Evolutionary conservation across 2,113 vertebrate genomes (phyloP).

Genomic region (Pangasianodon hypophthalmus): DNA sequence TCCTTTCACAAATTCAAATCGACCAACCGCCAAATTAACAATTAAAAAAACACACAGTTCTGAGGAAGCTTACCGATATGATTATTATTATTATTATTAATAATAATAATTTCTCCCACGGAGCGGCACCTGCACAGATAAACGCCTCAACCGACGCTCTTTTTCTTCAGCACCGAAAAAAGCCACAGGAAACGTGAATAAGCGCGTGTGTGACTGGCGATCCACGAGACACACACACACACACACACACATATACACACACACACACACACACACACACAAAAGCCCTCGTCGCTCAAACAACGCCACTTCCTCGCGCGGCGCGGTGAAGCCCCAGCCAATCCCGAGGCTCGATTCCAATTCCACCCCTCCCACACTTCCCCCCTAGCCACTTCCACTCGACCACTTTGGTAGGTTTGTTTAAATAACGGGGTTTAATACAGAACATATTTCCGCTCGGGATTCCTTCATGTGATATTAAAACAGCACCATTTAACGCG

Average conservation of each 20-base stretch:
- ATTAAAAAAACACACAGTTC: not conserved
- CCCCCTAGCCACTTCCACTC: not conserved
- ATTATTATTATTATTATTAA: not conserved
- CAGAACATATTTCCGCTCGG: not conserved
- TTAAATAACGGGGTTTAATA: not conserved
- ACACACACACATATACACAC: not conserved
- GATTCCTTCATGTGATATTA: not conserved
- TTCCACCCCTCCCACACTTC: not conserved
- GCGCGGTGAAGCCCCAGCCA: conserved; percentile 44
- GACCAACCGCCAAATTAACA: not conserved
- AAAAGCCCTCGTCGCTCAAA: conserved; percentile 67
- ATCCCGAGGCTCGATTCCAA: conserved; percentile 27
- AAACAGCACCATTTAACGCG: not conserved
- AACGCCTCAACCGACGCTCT: not conserved
- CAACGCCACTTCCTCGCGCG: conserved; percentile 67
- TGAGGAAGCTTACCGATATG: not conserved
- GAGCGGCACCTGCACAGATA: not conserved
- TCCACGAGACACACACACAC: conserved; percentile 19
- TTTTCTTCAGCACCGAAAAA: conserved; percentile 7
- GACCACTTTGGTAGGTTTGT: not conserved
- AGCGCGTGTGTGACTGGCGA: conserved; percentile 3
- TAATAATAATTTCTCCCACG: not conserved
- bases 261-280: not conserved
- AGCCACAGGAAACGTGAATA: conserved; percentile 12
- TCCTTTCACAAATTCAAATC: not conserved